Percentiles rank a stretch among this genome's conserved stretches.
Conservation (phyloP, 2,113 vertebrate species). For the Coturnix japonica region DNA sequence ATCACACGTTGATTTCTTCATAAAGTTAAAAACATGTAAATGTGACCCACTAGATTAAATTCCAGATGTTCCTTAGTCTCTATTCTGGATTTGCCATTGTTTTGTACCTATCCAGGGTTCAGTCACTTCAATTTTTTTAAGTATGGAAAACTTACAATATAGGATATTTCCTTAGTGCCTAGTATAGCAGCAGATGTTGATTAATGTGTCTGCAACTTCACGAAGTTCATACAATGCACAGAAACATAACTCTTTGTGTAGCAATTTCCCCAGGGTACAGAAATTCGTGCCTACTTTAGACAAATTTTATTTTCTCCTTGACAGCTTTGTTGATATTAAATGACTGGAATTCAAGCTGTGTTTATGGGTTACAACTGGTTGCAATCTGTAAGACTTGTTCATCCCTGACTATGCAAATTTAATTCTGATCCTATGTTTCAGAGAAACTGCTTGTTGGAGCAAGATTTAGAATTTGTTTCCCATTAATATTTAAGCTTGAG, state of each 20-base stretch:
- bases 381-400: not conserved
- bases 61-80: not conserved
- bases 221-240: not conserved
- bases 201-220: not conserved
- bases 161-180: not conserved
- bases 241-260: not conserved
- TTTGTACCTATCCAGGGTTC: not conserved
- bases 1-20: not conserved
- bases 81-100: not conserved
- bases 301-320: not conserved
- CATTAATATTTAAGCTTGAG: not conserved
- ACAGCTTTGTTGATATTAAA: not conserved
- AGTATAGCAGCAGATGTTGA: not conserved
- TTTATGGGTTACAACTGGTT: not conserved
- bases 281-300: not conserved
- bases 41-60: not conserved
- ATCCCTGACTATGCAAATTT: not conserved
- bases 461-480: slow-evolving; percentile 46
- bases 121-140: not conserved
- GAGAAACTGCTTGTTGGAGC: slow-evolving; percentile 7
- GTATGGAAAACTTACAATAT: not conserved
- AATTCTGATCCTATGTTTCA: not conserved
- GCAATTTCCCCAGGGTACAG: not conserved
- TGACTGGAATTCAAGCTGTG: slow-evolving; percentile 7
- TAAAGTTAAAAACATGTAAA: not conserved